Conservation (phyloP, 1,140 invertebrate species). For the Eulimnadia texana region DNA sequence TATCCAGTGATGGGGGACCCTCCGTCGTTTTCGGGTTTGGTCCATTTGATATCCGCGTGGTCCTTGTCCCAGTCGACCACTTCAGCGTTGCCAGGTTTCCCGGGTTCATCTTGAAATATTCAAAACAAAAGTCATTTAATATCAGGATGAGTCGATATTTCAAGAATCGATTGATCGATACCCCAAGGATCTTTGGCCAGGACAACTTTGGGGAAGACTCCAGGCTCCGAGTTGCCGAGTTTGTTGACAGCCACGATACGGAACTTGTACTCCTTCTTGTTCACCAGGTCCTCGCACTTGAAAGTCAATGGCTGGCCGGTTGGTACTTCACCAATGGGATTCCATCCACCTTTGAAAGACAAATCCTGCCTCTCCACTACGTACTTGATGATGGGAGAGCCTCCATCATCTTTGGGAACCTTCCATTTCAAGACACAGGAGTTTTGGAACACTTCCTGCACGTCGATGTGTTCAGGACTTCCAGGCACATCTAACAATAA, state of each 20-base stretch:
- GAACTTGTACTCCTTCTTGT: conserved; percentile 54
- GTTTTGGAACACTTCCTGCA: conserved; percentile 80
- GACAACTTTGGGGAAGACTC: conserved; percentile 65
- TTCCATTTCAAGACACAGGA: conserved; percentile 87
- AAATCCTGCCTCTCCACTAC: conserved; percentile 87
- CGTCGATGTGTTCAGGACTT: conserved; percentile 72
- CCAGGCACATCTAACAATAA: conserved; percentile 55
- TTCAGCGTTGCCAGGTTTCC: conserved; percentile 77
- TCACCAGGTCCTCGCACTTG: conserved; percentile 82
- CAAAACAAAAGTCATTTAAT: conserved; percentile 17
- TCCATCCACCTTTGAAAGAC: conserved; percentile 73
- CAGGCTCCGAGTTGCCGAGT: conserved; percentile 56
- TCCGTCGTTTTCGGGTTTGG: conserved; percentile 75
- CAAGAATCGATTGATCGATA: conserved; percentile 31
- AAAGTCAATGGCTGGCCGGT: conserved; percentile 45
- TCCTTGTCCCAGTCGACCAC: conserved; percentile 93
- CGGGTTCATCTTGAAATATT: conserved; percentile 61
- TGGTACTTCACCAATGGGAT: conserved; percentile 57
- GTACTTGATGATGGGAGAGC: conserved; percentile 76
- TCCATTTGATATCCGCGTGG: conserved; percentile 77
- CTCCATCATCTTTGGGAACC: conserved; percentile 82
- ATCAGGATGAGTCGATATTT: conserved; percentile 4
- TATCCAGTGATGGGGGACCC: conserved; percentile 90
- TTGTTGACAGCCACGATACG: conserved; percentile 35
- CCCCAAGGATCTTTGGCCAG: conserved; percentile 96